Base-by-base conservation (phyloP, 2,797 vertebrate species). In the Nannoperca australis region DNA sequence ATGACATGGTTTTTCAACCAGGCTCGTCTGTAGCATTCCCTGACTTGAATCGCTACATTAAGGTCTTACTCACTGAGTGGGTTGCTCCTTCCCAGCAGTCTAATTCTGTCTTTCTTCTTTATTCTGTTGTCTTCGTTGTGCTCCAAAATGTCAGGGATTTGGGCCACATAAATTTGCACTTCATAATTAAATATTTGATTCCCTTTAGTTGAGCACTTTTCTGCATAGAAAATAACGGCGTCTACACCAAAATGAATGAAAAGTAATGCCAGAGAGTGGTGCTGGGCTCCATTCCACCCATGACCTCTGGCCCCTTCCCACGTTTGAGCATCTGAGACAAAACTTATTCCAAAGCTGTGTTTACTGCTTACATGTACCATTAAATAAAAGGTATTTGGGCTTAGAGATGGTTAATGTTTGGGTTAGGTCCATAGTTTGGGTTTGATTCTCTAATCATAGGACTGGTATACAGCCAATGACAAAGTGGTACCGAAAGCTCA, bases 1-100 rank as follows among this genome's bases (percentile, higher is more conserved):
- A 94, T 88, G 94, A 95, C 96, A 97, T 94, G 93, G 78, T 92
- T 96, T 95, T 94, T 92, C 93, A 92, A 92, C 88, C 89, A 89
- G 85, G 82, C 93, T 91, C 81, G 82, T 88, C 86, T 91, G 87
- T 76, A 70, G 72, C 20, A 38, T 82, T 93, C 65, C 78, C 63
- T 2, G 68, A 73, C 90, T 91, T 85, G 92, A 89, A 84, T 87
- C 78, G 65, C 85, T 92, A 83, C 93, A 94, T 94, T 92, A 94
- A 93, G 92, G 78, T 72, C 82, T 73, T 40, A 56, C 85, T 84
- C 68, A 44, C 69, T 75, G 78, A 76, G 63, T 82, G 60, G 78
- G 76, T 70, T 62, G 58, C 65, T 78, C 34, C 77, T 62, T 85
- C 63, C 22, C 66, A 65, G 59, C 69, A 83, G 59, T 72, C 58